Percentiles rank a stretch among this genome's conserved stretches.
Conservation (phyloP, 1,140 invertebrate genomes). For the Sycophaga agraensis region DNA sequence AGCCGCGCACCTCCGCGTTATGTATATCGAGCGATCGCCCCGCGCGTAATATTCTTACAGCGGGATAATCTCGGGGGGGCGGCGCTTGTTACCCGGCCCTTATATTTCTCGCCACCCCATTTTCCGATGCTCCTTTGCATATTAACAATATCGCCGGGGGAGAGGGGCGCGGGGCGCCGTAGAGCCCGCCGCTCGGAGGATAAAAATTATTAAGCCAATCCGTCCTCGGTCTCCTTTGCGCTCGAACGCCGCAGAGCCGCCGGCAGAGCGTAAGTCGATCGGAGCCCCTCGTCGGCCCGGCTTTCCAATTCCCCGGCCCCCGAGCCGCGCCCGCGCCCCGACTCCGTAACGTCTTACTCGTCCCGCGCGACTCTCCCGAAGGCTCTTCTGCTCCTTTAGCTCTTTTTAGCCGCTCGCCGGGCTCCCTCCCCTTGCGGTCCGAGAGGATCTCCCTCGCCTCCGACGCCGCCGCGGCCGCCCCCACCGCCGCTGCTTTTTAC, state of each 20-base stretch:
- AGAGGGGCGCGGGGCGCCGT: neutral
- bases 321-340: neutral
- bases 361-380: neutral
- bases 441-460: neutral
- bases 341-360: neutral
- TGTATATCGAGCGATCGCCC: constrained; percentile 14
- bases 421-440: neutral
- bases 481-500: constrained; percentile 46
- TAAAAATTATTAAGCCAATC: constrained; percentile 54
- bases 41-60: constrained; percentile 36
- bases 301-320: constrained; percentile 10
- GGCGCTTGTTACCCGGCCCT: constrained; percentile 37
- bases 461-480: neutral
- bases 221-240: constrained; percentile 23
- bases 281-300: constrained; percentile 37
- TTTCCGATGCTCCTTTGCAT: constrained; percentile 58
- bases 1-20: neutral
- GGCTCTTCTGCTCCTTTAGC: neutral
- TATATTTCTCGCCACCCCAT: constrained; percentile 54
- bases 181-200: constrained; percentile 40
- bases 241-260: constrained; percentile 16
- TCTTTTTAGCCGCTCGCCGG: neutral
- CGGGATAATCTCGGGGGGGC: constrained; percentile 30
- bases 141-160: constrained; percentile 57
- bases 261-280: constrained; percentile 23